phyloP scores from a whole-genome alignment of 2,888 invertebrate species.

The Netelia inedita region DNA sequence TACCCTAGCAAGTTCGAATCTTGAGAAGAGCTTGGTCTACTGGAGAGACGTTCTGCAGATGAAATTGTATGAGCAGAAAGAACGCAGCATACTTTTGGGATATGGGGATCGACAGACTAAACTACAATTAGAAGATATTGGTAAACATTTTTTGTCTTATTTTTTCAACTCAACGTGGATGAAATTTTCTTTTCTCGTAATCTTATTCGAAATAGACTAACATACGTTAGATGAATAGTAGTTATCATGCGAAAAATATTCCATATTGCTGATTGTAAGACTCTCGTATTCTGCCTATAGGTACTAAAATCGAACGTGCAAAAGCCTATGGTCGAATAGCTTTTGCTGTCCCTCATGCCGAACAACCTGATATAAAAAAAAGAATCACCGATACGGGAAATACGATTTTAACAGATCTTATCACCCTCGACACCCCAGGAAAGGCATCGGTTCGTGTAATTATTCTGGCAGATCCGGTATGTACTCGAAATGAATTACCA shows the following conservation, averaged over 20 bases:
- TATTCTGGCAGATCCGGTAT: constrained; percentile 96
- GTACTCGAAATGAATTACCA: constrained; percentile 67
- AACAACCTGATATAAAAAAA: constrained; percentile 92
- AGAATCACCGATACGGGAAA: constrained; percentile 90
- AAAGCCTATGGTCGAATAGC: constrained; percentile 98
- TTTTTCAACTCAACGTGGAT: not conserved
- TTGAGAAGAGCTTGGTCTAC: constrained; percentile 91
- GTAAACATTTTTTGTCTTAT: constrained; percentile 82
- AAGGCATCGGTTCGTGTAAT: constrained; percentile 98
- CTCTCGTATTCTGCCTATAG: constrained; percentile 82
- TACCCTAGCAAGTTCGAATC: constrained; percentile 91
- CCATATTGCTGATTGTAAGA: not conserved
- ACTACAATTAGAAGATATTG: constrained; percentile 91
- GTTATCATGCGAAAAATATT: too few relatives aligned
- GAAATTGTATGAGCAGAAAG: constrained; percentile 89
- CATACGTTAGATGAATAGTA: too few relatives aligned
- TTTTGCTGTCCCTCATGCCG: constrained; percentile 93
- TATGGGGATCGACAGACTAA: constrained; percentile 91
- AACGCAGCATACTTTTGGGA: constrained; percentile 89
- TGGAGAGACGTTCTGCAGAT: constrained; percentile 94
- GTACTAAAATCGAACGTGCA: constrained; percentile 91
- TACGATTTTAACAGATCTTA: constrained; percentile 94
- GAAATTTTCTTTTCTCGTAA: too few relatives aligned
- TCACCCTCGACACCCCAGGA: constrained; percentile 98
- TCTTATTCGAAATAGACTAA: too few relatives aligned